Percentiles rank a stretch among this genome's conserved stretches.
These are phyloP conservation scores for Neodiprion lecontei DNA, from an alignment of 1,140 invertebrate species.

Conservation along the genomic window DNA sequence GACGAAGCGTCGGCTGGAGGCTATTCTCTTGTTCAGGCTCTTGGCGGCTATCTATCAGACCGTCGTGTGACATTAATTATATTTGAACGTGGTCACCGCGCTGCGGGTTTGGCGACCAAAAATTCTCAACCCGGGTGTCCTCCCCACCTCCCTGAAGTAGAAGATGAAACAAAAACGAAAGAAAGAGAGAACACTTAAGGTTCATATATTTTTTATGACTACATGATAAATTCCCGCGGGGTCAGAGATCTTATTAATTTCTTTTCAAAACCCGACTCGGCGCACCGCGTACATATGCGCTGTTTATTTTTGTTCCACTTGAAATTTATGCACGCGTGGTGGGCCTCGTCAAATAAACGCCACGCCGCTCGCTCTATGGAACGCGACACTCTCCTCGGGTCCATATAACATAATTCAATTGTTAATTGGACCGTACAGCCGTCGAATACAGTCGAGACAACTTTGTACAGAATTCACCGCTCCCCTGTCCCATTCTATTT, in stretches of 20 bases:
- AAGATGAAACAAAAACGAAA: no score
- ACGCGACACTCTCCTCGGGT: no score
- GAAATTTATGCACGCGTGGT: neutral
- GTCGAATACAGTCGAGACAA: neutral
- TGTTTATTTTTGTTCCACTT: constrained; percentile 1
- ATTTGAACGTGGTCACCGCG: neutral
- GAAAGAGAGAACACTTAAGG: neutral
- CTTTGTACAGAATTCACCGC: no score
- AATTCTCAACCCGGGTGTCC: neutral
- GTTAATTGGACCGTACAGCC: neutral
- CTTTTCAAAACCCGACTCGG: neutral
- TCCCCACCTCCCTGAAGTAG: no score
- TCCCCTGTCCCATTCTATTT: no score
- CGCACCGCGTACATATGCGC: neutral
- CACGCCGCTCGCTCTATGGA: no score
- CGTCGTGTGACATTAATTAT: constrained; percentile 3
- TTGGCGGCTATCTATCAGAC: neutral
- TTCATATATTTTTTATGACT: neutral
- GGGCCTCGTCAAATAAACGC: no score
- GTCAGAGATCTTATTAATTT: constrained; percentile 5
- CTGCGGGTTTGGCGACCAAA: neutral
- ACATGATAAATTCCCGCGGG: neutral
- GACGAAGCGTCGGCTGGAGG: no score
- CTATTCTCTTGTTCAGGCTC: neutral
- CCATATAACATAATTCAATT: neutral